Conservation (phyloP, 2,797 vertebrate species). For the Rhinophrynus dorsalis region DNA sequence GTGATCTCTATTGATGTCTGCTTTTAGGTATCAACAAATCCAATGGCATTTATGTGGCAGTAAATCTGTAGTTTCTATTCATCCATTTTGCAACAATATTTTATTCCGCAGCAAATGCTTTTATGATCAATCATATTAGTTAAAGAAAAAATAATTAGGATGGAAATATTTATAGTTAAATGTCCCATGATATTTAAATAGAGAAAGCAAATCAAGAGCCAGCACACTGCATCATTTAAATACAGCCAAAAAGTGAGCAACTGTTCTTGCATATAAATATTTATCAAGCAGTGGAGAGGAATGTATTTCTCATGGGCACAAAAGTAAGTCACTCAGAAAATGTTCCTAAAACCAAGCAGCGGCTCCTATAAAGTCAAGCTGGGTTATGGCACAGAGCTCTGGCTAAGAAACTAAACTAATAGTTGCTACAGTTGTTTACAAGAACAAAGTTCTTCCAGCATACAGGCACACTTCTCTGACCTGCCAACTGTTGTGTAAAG, state of each 20-base stretch:
- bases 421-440: slow-evolving; percentile 54
- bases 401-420: slow-evolving; percentile 62
- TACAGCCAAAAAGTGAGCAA: slow-evolving; percentile 59
- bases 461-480: slow-evolving; percentile 35
- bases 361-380: slow-evolving; percentile 55
- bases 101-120: too few relatives aligned
- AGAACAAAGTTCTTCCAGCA: slow-evolving; percentile 53
- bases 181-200: slow-evolving; percentile 50
- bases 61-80: too few relatives aligned
- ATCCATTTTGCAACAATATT: too few relatives aligned
- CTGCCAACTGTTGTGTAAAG: slow-evolving; percentile 47
- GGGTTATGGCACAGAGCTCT: slow-evolving; percentile 50
- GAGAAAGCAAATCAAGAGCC: slow-evolving; percentile 61
- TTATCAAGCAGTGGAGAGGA: slow-evolving; percentile 58
- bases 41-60: too few relatives aligned
- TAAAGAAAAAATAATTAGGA: not conserved
- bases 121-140: too few relatives aligned
- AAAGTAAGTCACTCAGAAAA: slow-evolving; percentile 59
- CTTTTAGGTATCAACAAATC: too few relatives aligned
- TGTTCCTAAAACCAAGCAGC: slow-evolving; percentile 53
- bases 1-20: too few relatives aligned
- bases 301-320: slow-evolving; percentile 56
- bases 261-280: slow-evolving; percentile 65
- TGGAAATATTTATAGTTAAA: not conserved
- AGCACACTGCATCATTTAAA: slow-evolving; percentile 60